Percentiles rank a stretch among this genome's conserved stretches.
Evolutionary conservation across 2,113 vertebrate genomes (phyloP).

Genomic region (Tretioscincus oriximinensis): DNA sequence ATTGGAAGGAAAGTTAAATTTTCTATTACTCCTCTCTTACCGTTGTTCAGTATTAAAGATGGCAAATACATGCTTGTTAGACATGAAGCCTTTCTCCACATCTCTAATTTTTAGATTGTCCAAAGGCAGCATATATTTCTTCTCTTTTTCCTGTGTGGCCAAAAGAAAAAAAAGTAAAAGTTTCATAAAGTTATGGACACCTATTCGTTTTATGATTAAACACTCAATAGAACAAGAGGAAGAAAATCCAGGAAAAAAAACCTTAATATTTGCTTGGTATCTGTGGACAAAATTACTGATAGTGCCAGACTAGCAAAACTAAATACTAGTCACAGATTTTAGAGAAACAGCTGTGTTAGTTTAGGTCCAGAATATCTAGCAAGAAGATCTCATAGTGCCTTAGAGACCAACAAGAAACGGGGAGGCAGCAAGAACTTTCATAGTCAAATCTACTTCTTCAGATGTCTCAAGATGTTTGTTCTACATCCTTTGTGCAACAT

Average conservation of each 20-base stretch:
- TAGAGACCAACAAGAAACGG: too few relatives aligned
- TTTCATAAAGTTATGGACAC: not conserved
- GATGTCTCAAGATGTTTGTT: too few relatives aligned
- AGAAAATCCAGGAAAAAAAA: not conserved
- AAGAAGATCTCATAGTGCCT: too few relatives aligned
- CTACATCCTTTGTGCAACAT: too few relatives aligned
- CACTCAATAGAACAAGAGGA: not conserved
- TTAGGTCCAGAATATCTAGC: too few relatives aligned
- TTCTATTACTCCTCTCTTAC: constrained; percentile 65
- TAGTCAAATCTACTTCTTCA: too few relatives aligned
- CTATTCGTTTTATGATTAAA: not conserved
- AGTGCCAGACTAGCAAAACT: too few relatives aligned
- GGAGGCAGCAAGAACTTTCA: too few relatives aligned
- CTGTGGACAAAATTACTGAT: too few relatives aligned
- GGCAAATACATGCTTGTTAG: constrained; percentile 90
- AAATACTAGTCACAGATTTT: too few relatives aligned
- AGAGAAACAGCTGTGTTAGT: too few relatives aligned
- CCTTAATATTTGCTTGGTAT: not conserved
- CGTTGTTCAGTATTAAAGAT: constrained; percentile 97
- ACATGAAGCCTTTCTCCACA: constrained; percentile 97
- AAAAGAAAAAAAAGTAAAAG: not conserved
- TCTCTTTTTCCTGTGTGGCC: constrained; percentile 89
- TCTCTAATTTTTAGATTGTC: constrained; percentile 95
- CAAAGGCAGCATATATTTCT: constrained; percentile 96
- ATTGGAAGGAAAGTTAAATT: not conserved